These are phyloP conservation scores for Borostomias antarcticus DNA, from an alignment of 2,797 vertebrate species.

Conservation along the genomic window DNA sequence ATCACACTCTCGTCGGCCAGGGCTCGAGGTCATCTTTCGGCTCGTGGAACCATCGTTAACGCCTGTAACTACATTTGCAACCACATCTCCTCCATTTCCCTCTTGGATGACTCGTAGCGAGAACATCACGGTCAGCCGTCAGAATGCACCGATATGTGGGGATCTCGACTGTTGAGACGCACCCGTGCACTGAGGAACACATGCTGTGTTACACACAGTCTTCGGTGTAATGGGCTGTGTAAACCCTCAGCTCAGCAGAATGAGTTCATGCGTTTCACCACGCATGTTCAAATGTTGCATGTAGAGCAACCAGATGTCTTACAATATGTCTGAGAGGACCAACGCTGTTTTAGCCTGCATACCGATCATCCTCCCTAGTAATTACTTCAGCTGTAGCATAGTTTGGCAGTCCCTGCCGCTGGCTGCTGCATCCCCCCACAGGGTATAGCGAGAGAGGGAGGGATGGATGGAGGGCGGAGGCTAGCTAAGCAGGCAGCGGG, in stretches of 20 bases:
- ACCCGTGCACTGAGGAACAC: too few species aligned
- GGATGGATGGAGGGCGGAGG: not conserved
- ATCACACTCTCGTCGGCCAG: slow-evolving; percentile 46
- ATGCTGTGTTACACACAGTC: too few species aligned
- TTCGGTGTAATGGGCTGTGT: slow-evolving; percentile 11
- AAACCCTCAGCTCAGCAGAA: slow-evolving; percentile 30
- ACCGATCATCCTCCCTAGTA: not conserved
- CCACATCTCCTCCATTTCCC: slow-evolving; percentile 68
- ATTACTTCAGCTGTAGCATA: slow-evolving; percentile 32
- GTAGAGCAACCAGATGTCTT: slow-evolving; percentile 34
- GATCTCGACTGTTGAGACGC: too few species aligned
- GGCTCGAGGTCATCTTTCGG: slow-evolving; percentile 78
- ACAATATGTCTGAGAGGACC: slow-evolving; percentile 31
- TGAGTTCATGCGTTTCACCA: slow-evolving; percentile 12
- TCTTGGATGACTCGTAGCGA: slow-evolving; percentile 66
- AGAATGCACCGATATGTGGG: too few species aligned
- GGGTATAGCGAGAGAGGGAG: slow-evolving; percentile 47
- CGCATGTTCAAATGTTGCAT: slow-evolving; percentile 30
- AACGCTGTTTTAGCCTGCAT: slow-evolving; percentile 29
- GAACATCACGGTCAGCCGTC: slow-evolving; percentile 34
- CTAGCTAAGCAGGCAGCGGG: slow-evolving; percentile 7
- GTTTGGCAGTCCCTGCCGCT: slow-evolving; percentile 29
- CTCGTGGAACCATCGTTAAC: slow-evolving; percentile 77
- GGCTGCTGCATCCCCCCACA: slow-evolving; percentile 40
- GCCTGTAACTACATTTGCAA: slow-evolving; percentile 74